A percentile compares a stretch with the other conserved stretches of the same genome.
Conservation (phyloP, 2,113 vertebrate genomes). For the Motacilla tschutschensis region DNA sequence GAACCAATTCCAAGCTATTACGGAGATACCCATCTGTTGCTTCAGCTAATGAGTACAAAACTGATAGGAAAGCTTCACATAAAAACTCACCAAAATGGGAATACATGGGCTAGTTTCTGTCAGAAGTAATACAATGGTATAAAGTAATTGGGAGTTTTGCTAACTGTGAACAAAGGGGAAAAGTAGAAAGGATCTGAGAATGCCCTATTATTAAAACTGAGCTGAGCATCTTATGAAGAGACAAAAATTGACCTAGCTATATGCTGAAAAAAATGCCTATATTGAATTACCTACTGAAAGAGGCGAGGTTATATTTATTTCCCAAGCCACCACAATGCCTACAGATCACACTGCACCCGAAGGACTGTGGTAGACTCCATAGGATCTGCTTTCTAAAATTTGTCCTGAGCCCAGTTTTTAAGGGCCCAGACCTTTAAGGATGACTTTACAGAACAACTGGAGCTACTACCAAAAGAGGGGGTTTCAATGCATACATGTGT, state of each 20-base stretch:
- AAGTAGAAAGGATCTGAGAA: neutral
- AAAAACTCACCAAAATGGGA: neutral
- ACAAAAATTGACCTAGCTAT: neutral
- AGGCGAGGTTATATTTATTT: neutral
- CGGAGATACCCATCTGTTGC: neutral
- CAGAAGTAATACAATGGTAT: neutral
- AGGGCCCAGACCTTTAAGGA: neutral
- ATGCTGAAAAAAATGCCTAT: neutral
- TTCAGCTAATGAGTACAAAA: neutral
- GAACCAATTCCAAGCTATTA: neutral
- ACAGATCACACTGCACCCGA: neutral
- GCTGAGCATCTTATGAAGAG: neutral
- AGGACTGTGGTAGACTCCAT: neutral
- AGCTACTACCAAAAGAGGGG: neutral
- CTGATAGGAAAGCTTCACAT: neutral
- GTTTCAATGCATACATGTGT: neutral
- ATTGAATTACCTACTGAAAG: neutral
- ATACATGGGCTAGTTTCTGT: neutral
- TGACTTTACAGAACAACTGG: neutral
- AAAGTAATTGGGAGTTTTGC: neutral
- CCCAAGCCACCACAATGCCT: neutral
- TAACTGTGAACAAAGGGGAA: neutral
- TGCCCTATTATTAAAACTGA: neutral
- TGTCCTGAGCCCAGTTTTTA: neutral
- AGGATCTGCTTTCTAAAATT: neutral